Percentiles rank a stretch among this genome's conserved stretches.
These are phyloP conservation scores for Xylocopa sonorina DNA, from an alignment of 1,140 invertebrate species.

Conservation along the genomic window DNA sequence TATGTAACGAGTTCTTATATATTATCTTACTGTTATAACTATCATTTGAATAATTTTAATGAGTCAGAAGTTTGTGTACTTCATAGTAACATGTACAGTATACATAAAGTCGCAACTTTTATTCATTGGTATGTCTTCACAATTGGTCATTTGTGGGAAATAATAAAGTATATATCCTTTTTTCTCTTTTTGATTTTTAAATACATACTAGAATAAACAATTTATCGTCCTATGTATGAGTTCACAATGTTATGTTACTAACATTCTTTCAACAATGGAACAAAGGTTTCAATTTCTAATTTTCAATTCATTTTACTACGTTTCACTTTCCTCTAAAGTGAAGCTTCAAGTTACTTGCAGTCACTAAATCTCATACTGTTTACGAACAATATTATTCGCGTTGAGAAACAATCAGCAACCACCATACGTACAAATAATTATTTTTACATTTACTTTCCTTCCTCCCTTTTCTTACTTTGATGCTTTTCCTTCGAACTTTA, in stretches of 20 bases:
- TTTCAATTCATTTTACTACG: constrained; percentile 43
- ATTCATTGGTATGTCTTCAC: constrained; percentile 63
- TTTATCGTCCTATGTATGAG: constrained; percentile 54
- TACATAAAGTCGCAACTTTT: constrained; percentile 62
- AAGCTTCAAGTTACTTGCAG: constrained; percentile 10
- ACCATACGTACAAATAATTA: constrained; percentile 55
- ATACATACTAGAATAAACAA: constrained; percentile 55
- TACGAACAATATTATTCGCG: constrained; percentile 37
- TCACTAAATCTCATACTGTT: constrained; percentile 24
- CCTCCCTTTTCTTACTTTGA: background rate
- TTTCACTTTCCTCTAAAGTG: constrained; percentile 29
- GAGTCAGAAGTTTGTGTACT: constrained; percentile 58
- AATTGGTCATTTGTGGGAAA: constrained; percentile 62
- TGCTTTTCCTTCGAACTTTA: constrained; percentile 26
- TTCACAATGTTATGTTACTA: constrained; percentile 53
- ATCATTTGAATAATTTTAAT: constrained; percentile 17
- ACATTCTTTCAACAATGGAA: constrained; percentile 51
- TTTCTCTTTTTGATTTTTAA: constrained; percentile 24
- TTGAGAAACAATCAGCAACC: constrained; percentile 53
- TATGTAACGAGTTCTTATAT: constrained; percentile 27
- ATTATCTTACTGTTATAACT: constrained; percentile 34
- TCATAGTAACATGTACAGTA: constrained; percentile 58
- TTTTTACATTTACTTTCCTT: constrained; percentile 24
- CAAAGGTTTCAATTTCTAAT: constrained; percentile 43
- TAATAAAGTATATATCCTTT: constrained; percentile 60